Evolutionary conservation across 2,888 invertebrate species (phyloP).

Genomic region (Pyrrhosoma nymphula): DNA sequence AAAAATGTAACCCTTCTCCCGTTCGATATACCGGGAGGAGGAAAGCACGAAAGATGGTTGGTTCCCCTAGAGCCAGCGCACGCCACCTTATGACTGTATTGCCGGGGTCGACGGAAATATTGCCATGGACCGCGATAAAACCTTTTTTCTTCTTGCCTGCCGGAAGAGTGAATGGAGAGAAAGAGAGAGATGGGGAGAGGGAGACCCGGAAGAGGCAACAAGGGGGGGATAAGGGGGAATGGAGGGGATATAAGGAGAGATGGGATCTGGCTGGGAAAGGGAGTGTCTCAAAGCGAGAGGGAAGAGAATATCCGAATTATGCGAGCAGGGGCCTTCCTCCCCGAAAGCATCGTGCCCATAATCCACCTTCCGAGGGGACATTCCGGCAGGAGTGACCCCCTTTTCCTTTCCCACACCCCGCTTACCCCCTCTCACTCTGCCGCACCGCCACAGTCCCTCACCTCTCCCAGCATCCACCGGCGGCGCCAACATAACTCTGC

Average conservation of each 20-base stretch:
- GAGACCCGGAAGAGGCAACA: conserved; percentile 76
- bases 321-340: neutral
- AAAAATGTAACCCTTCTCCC: neutral
- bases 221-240: conserved; percentile 73
- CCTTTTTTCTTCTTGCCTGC: neutral
- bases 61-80: neutral
- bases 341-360: conserved; percentile 11
- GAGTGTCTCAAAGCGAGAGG: neutral
- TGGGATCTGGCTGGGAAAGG: neutral
- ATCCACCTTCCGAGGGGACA: conserved; percentile 11
- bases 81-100: neutral
- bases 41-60: too few relatives aligned
- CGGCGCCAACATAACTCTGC: neutral
- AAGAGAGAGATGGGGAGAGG: conserved; percentile 71
- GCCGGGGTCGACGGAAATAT: conserved; percentile 1
- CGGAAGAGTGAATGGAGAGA: neutral
- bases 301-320: conserved; percentile 1
- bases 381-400: neutral
- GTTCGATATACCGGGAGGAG: neutral
- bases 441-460: too few relatives aligned
- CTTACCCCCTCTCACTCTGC: too few relatives aligned
- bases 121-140: neutral
- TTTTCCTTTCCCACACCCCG: neutral
- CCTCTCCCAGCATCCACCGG: neutral
- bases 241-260: conserved; percentile 74